Percentiles rank a stretch among this genome's conserved stretches.
These are phyloP conservation scores for Hemicrepidius hirtus DNA, from an alignment of 2,888 invertebrate species.

Conservation along the genomic window DNA sequence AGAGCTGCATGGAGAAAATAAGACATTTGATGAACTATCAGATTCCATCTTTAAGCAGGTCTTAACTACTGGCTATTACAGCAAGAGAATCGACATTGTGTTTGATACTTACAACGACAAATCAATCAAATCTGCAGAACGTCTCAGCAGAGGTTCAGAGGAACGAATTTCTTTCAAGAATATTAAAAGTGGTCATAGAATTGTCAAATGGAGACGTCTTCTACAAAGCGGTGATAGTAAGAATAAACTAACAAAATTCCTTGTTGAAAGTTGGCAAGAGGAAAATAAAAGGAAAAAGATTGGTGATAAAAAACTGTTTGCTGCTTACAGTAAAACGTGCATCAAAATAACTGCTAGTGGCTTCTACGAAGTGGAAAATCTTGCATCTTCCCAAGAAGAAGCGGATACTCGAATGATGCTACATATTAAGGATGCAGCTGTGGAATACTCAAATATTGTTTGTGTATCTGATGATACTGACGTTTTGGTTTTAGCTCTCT, in stretches of 20 bases:
- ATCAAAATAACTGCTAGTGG: too few species aligned
- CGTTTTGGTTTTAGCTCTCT: too few species aligned
- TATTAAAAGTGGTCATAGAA: background rate
- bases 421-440: too few species aligned
- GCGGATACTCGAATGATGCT: too few species aligned
- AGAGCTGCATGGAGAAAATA: background rate
- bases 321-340: background rate
- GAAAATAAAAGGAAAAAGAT: background rate
- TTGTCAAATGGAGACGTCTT: background rate
- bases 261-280: background rate
- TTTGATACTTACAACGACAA: background rate
- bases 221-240: background rate
- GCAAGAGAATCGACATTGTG: slow-evolving; percentile 1
- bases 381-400: too few species aligned
- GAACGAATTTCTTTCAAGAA: background rate
- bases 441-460: too few species aligned
- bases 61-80: background rate
- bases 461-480: too few species aligned
- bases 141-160: background rate
- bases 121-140: background rate
- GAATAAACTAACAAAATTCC: background rate
- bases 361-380: too few species aligned
- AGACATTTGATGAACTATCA: background rate
- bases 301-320: background rate
- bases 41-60: background rate